Base-by-base conservation (phyloP, 2,113 vertebrate species). In the Cryptotis parvus region DNA sequence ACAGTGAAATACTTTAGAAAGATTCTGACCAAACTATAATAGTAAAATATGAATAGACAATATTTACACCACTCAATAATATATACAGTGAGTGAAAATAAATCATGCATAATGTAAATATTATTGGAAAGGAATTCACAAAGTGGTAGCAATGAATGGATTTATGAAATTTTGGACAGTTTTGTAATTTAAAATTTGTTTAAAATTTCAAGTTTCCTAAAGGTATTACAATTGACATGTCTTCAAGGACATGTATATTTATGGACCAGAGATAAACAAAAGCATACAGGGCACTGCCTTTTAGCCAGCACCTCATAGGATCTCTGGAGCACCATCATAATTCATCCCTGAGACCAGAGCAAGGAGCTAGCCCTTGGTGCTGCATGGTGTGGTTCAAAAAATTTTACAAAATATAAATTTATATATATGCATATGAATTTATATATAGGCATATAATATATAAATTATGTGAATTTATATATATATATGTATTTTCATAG, bases 151-250 rank as follows among this genome's bases (percentile, higher is more conserved):
- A 69, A 6, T 43, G 27, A 4, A 10, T 49, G 45, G 14, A 9
- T 49, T 45, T 81, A 20, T 76, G 20, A 31, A 4, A 0, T 79
- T 91, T 8, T 63, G 88, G 43, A 79, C 83, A 65, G 37, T 80
- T 8, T 72, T 52, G 2, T 27, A 33, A 72, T 76, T 94, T 91
- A 87, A 55, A 45, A n/a, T 70, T 87, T 2, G 55, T 61, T 84
- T 93, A 85, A 52, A 78, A 85, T 8, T 73, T 14, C 77, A 39
- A 2, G 45, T 72, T 86, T 81, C 88, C 49, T 70, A 16, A 80
- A 82, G 41, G 74, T 1, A 45, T 58, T 20, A 77, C 0, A 73
- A 20, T 68, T 6, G 79, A 65, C 6, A 69, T 45, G 0, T 79
- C 3, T 89, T 61, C 45, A 55, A 45, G 35, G 41, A 37, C 33